phyloP scores from a whole-genome alignment of 2,888 invertebrate genomes.

The Patella pellucida region DNA sequence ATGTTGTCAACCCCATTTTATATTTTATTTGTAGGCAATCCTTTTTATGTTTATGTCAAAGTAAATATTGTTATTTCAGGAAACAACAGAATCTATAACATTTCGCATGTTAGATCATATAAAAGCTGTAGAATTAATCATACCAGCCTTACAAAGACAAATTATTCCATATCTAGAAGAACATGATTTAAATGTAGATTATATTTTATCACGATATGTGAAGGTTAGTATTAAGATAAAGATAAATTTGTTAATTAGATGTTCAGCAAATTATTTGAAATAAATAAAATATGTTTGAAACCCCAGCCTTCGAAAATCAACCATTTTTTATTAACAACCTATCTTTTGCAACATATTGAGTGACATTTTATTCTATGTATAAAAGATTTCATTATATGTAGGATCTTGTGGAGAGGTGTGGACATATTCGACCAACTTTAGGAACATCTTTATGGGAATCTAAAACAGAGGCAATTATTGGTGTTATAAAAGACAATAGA shows the following conservation, averaged over 20 bases:
- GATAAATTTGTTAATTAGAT: no score
- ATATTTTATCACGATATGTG: constrained; percentile 63
- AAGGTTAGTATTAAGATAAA: constrained; percentile 43
- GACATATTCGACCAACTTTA: constrained; percentile 43
- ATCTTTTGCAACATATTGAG: not conserved
- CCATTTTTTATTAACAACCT: no score
- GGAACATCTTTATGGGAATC: constrained; percentile 62
- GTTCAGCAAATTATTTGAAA: no score
- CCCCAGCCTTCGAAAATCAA: no score
- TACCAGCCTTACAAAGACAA: constrained; percentile 51
- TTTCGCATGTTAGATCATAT: constrained; percentile 68
- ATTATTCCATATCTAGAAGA: constrained; percentile 65
- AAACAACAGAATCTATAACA: constrained; percentile 63
- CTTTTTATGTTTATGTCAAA: not conserved
- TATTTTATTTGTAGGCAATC: not conserved
- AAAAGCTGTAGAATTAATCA: constrained; percentile 62
- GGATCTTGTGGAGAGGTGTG: constrained; percentile 59
- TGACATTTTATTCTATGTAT: no score
- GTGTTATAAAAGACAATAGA: constrained; percentile 56
- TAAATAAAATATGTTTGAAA: no score
- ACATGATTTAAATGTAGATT: constrained; percentile 60
- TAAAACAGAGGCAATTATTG: constrained; percentile 62
- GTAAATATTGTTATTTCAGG: constrained; percentile 43
- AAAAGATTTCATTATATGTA: constrained; percentile 19
- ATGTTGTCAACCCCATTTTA: not conserved